Base-by-base conservation (phyloP, 2,888 invertebrate genomes). In the Mimumesa dahlbomi region DNA sequence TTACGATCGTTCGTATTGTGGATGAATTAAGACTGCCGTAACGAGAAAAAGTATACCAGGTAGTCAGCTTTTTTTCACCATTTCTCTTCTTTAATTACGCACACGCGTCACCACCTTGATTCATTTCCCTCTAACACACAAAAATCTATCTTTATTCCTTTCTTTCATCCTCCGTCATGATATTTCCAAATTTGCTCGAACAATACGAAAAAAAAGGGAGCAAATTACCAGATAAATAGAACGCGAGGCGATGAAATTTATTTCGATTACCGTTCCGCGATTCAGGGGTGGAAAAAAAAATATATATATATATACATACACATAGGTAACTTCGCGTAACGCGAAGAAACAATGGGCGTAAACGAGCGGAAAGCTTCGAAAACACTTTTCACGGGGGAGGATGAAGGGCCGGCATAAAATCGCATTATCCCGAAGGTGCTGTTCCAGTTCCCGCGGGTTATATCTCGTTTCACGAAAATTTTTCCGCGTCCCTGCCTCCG, bases 401-500 rank as follows among this genome's bases (percentile, higher is more conserved):
- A n/a, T n/a, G 53, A 34, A 50, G 13, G 22, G 25, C 36, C 45
- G 31, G 45, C 49, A 54, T 63, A 46, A 77, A 78, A 72, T 75
- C 54, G 50, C 58, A 46, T 66, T 61, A 75, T 64, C 66, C 54
- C 63, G 25, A 66, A 66, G 52, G 63, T 53, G 54, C 49, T 46
- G 59, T 65, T 66, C 59, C 42, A 16, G 13, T 18, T 66, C 45
- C 58, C 69, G 40, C 34, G 50, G 68, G 38, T 49, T 66, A 57
- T 61, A 54, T 46, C 54, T 43, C 62, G 57, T 61, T 58, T 63
- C 49, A 52, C 54, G 62, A 25, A 68, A 29, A 78, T 75, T 75
- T 69, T 69, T 77, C 72, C 77, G 61, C 66, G 65, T 72, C 65
- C 45, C 18, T 50, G 48, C 56, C 11, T 31, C 40, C 43, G 43